A percentile compares a stretch with the other conserved stretches of the same genome.
Conservation (phyloP, 2,113 vertebrate genomes). For the Nothocercus nigrocapillus region DNA sequence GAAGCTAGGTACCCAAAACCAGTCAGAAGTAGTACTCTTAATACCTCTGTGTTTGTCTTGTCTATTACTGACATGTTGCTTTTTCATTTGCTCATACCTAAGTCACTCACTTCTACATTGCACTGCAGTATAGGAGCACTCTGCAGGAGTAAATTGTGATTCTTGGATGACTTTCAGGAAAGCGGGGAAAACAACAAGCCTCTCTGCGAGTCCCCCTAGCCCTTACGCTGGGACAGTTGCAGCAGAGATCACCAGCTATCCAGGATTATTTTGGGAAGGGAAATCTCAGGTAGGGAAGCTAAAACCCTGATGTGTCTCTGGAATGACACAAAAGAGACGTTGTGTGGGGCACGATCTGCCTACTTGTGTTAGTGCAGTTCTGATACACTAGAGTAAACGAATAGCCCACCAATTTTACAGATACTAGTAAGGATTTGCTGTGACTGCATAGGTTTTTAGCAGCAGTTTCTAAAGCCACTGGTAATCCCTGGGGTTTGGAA, state of each 20-base stretch:
- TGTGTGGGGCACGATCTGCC: not conserved
- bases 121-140: not conserved
- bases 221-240: not conserved
- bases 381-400: not conserved
- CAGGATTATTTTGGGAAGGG: not conserved
- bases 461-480: not conserved
- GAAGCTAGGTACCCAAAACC: not conserved
- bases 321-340: not conserved
- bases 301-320: not conserved
- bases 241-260: not conserved
- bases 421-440: not conserved
- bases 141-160: fast-evolving
- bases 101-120: not conserved
- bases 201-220: not conserved
- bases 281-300: not conserved
- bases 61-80: not conserved
- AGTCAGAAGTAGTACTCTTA: not conserved
- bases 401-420: not conserved
- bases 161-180: not conserved
- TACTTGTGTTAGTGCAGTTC: not conserved
- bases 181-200: not conserved
- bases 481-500: not conserved
- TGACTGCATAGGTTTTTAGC: not conserved
- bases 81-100: not conserved
- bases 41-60: not conserved